Base-by-base conservation (phyloP, 2,113 vertebrate species). In the Ramphastos sulfuratus region DNA sequence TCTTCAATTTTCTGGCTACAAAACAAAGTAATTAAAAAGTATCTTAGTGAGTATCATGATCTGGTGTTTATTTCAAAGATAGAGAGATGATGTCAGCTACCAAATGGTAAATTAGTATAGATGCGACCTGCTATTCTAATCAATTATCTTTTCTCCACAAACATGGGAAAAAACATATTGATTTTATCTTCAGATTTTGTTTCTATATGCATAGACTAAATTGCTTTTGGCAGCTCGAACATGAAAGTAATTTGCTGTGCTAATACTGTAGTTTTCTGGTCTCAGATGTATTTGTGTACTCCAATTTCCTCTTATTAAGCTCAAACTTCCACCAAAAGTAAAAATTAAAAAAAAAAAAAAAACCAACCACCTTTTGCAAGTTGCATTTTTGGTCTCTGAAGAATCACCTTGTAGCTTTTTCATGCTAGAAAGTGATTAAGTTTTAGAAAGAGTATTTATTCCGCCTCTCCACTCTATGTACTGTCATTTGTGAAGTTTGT, bases 21-120 rank as follows among this genome's bases (percentile, higher is more conserved):
- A 84, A 87, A 75, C 48, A 71, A 73, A 89, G 92, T 91, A 95
- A 94, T 97, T 95, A 97, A 74, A 81, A 80, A 75, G 25, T 73
- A 83, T 79, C 74, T 90, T 85, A 94, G 69, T 93, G 83, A 88
- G 35, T 52, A 44, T 91, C 93, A 93, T 76, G 63, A 95, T 76
- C 19, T 93, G 15, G 23, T 80, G 60, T 30, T 92, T 52, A 59
- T 94, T 96, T 90, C 82, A 87, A 85, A 95, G 87, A 55, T 3
- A 66, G 31, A 81, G 72, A 83, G 58, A 82, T 93, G 64, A 91
- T 93, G 66, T 93, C 86, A 83, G 73, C 54, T 89, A 46, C 89
- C 79, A 72, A 87, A 50, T 59, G 69, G 71, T 48, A 66, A 81
- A 92, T 95, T 80, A 82, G 61, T 61, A 48, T 50, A 85, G 85